Base-by-base conservation (phyloP, 2,797 vertebrate species). In the Smutsia gigantea region DNA sequence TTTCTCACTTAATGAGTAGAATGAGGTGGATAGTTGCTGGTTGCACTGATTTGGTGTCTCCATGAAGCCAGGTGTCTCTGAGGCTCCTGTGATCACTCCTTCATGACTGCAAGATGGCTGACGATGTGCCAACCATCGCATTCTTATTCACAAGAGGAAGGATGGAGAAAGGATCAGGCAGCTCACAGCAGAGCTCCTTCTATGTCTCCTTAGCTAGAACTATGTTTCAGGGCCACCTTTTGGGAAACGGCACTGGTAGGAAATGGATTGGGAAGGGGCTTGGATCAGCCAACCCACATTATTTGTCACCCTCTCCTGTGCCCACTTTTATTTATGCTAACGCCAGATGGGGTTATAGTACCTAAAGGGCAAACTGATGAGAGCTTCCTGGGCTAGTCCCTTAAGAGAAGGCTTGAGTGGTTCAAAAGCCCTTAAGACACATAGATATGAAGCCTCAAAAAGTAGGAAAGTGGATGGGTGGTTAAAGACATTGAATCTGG, bases 131-230 rank as follows among this genome's bases (percentile, higher is more conserved):
- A 57, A 37, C 57, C 75, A 90, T 94, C 68, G 82, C 9, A 31
- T 63, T 87, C 46, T 75, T 66, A 87, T 63, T 69, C 87, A 81
- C 34, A 93, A 55, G 14, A 82, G 75, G 68, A 90, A 81, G 59
- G 75, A 66, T 42, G 25, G 39, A 63, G n/a, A 53, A 81, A 90
- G 29, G 51, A 75, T 31, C 66, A 68, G 34, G 46, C 66, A n/a
- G 4, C 9, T 84, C 34, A 63, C 4, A 12, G 18, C 31, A 78
- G 63, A 78, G 46, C 13, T 53, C 78, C 63, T 46, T 31, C 34
- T 34, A 3, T 27, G 29, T 53, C 77, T 77, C 57, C 18, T 77
- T 46, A 84, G 61, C 14, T n/a, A 78, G 34, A 77, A 51, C 29
- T 39, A 5, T 18, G 69, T 66, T 74, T 37, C 63, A 27, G 18